Evolutionary conservation across 92 coral and sea anemone genomes (phyloP).

Genomic region (Umimayanthus kanabou): DNA sequence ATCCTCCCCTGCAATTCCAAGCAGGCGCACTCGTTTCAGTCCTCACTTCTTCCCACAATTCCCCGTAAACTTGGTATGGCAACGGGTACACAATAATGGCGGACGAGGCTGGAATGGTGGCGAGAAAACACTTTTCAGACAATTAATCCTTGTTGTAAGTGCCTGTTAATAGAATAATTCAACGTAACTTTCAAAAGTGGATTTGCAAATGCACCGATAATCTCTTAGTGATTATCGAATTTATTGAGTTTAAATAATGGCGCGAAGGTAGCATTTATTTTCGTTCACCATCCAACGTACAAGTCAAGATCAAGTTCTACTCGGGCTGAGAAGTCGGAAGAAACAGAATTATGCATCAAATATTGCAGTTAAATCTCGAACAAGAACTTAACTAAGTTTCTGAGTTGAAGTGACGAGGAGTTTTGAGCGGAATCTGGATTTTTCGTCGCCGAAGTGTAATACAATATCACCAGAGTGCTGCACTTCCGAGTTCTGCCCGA

Average conservation of each 20-base stretch:
- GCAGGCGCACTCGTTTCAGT: constrained; percentile 28
- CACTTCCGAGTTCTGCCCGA: not conserved
- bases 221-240: not conserved
- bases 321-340: too few species aligned
- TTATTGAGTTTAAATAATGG: constrained; percentile 28
- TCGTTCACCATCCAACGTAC: not conserved
- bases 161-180: not conserved
- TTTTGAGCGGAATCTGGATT: not conserved
- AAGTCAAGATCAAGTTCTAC: not conserved
- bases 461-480: not conserved
- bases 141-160: constrained; percentile 15
- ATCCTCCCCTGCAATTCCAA: not conserved
- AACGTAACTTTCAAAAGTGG: not conserved
- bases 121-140: not conserved
- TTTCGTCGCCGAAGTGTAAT: not conserved
- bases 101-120: not conserved
- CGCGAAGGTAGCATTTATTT: constrained; percentile 14
- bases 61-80: constrained; percentile 33
- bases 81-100: constrained; percentile 43
- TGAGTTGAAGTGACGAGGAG: not conserved
- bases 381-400: not conserved
- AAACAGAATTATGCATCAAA: not conserved
- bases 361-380: not conserved
- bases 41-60: constrained; percentile 9
- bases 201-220: not conserved